Evolutionary conservation across 2,797 vertebrate genomes (phyloP), one percentile per base, ranked within the genome.

Genomic region (Brachyalestes nurse): DNA sequence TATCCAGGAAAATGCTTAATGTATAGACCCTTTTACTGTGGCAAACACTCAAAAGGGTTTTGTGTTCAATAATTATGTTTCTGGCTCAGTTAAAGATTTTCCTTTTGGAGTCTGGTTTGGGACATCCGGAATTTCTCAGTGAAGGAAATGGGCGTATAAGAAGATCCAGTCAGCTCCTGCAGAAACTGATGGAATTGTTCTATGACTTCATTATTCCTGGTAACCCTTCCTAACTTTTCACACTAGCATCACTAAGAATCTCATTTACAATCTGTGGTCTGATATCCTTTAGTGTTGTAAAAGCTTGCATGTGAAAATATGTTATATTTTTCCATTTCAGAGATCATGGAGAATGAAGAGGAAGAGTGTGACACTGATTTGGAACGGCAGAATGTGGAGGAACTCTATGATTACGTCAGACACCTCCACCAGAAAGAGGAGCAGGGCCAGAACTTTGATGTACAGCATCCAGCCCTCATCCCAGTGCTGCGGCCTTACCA

Each of bases 321-420:
- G 0, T 6, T 69, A 71, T 17, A 25, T 66, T 81, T 81, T 66
- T 51, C 51, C 1, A 0, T 19, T 81, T 17, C 86, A 99, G 98
- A 98, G 85, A 92, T 95, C 0, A 91, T 95, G 77, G 96, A 96
- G 67, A 96, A 96, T 17, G 94, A 97, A 55, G 96, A 97, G n/a
- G 96, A 97, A 81, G 96, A 97, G 72, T 93, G 96, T 58, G 97
- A 99, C 81, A 95, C 77, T 0, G 98, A 99, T 65, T 89, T 98
- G 75, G 97, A 99, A 90, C 92, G 97, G 73, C 97, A 99, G 85
- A 98, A 99, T 69, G 94, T 98, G 3, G 97, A 98, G 90, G 97
- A 98, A 81, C 95, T 99, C 19, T 99, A 99, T 77, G 97, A 97
- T 69, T 95, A 95, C 1, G 95, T 99, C 77, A 93, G 96, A 62